Percentiles rank a stretch among this genome's conserved stretches.
Conservation (phyloP, 2,888 invertebrate species). For the Morpho deidamia region DNA sequence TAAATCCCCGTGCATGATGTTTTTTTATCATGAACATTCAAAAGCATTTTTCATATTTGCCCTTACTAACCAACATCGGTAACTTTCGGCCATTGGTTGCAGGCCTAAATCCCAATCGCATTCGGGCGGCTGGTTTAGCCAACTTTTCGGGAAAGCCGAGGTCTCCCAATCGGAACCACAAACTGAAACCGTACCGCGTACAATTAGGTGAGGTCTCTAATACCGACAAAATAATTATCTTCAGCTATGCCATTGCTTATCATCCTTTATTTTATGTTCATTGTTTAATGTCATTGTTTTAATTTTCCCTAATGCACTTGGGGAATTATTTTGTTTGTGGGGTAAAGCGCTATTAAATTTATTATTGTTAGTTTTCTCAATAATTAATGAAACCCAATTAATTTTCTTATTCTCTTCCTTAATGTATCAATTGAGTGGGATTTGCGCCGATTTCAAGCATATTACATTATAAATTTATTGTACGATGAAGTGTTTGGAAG, state of each 20-base stretch:
- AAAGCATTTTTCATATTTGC: neutral
- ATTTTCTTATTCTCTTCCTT: no score
- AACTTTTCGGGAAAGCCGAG: slow-evolving; percentile 74
- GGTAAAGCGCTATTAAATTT: no score
- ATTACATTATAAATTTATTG: no score
- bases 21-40: neutral
- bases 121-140: slow-evolving; percentile 80
- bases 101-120: slow-evolving; percentile 63
- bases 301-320: neutral
- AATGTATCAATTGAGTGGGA: no score
- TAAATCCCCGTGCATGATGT: neutral
- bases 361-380: no score
- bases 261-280: neutral
- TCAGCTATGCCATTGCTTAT: neutral
- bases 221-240: slow-evolving; percentile 2
- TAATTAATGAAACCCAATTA: no score
- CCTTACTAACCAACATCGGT: slow-evolving; percentile 30
- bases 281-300: slow-evolving; percentile 1
- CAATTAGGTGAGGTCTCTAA: slow-evolving; percentile 64
- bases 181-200: slow-evolving; percentile 57
- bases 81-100: slow-evolving; percentile 61
- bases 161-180: slow-evolving; percentile 43
- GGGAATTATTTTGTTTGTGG: no score
- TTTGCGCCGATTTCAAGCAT: no score
- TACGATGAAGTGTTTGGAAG: no score